A percentile compares a stretch with the other conserved stretches of the same genome.
Conservation (phyloP, 2,888 invertebrate species). For the Hymenopus coronatus region DNA sequence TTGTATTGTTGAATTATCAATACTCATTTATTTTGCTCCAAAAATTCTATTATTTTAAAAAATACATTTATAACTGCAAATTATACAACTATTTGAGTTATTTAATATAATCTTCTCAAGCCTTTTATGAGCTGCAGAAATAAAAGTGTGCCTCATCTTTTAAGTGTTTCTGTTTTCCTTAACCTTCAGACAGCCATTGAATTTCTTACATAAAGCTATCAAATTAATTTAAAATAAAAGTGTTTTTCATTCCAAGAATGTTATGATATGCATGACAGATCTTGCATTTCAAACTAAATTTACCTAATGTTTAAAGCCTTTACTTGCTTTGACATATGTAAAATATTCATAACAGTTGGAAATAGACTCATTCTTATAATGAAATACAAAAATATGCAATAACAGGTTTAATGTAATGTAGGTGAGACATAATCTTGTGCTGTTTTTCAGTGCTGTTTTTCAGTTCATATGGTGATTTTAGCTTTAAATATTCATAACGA, state of each 20-base stretch:
- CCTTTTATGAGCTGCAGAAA: too few species aligned
- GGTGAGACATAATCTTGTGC: too few species aligned
- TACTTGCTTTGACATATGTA: background rate
- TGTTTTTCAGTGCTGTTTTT: background rate
- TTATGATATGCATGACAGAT: background rate
- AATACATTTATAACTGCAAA: too few species aligned
- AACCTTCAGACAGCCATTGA: too few species aligned
- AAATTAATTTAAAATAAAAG: background rate
- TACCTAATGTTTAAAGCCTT: background rate
- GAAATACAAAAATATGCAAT: background rate
- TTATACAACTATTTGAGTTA: too few species aligned
- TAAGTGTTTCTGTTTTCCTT: too few species aligned
- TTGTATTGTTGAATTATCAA: too few species aligned
- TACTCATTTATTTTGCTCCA: too few species aligned
- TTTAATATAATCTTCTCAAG: too few species aligned
- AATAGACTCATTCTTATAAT: background rate
- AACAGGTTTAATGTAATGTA: background rate
- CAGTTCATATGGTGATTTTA: background rate
- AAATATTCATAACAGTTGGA: background rate
- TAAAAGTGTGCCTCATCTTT: too few species aligned
- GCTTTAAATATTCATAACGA: background rate
- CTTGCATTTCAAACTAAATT: background rate
- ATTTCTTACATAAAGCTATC: background rate
- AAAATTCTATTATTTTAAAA: too few species aligned
- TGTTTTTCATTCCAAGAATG: background rate